A percentile compares a stretch with the other conserved stretches of the same genome.
Evolutionary conservation across 1,140 invertebrate species (phyloP).

Genomic region (Anoplophora glabripennis): DNA sequence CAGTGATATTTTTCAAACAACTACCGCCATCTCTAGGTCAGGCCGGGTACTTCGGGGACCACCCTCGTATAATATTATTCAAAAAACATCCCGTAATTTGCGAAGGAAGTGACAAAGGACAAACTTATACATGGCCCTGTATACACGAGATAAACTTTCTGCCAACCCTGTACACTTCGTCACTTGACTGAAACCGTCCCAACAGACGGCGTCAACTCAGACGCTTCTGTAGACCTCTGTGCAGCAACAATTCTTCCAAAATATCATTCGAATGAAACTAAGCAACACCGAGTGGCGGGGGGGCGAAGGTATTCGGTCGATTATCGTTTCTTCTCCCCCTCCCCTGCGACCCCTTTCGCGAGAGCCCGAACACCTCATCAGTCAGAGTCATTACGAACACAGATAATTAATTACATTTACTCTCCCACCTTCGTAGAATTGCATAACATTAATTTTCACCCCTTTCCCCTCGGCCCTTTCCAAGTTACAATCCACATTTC

Average conservation of each 20-base stretch:
- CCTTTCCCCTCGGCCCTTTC: conserved; percentile 24
- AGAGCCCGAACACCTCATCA: conserved; percentile 49
- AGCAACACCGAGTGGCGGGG: neutral
- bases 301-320: conserved; percentile 11
- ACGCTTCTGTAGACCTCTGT: too few species aligned
- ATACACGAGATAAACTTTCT: too few species aligned
- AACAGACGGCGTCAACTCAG: too few species aligned
- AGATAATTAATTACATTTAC: conserved; percentile 53
- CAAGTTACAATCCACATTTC: conserved; percentile 46
- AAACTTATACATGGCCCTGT: too few species aligned
- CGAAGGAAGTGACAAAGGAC: too few species aligned
- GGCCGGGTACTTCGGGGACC: too few species aligned
- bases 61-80: too few species aligned
- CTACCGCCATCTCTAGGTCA: too few species aligned
- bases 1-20: too few species aligned
- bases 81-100: too few species aligned
- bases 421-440: conserved; percentile 51
- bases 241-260: neutral
- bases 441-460: conserved; percentile 52
- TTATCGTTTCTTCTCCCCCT: conserved; percentile 21
- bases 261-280: conserved; percentile 8
- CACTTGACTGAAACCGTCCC: too few species aligned
- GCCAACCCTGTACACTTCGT: too few species aligned
- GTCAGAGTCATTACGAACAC: conserved; percentile 52
- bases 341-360: conserved; percentile 20